Evolutionary conservation across 2,797 vertebrate species (phyloP).

Genomic region (Sebastolobus alascanus): DNA sequence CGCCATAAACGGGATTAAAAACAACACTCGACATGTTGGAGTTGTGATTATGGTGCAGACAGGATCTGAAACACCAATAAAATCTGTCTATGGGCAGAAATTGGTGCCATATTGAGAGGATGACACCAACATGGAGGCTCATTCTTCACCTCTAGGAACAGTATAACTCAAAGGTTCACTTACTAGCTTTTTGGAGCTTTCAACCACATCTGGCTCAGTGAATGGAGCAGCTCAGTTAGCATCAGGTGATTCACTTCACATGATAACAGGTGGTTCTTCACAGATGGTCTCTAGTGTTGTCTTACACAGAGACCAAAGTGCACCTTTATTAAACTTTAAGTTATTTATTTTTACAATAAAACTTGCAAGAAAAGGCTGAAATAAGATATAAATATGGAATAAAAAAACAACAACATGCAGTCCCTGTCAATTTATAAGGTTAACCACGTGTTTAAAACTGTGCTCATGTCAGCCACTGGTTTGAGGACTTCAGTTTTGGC

Average conservation of each 20-base stretch:
- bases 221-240: too few relatives aligned
- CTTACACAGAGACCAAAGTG: background rate
- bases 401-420: too few relatives aligned
- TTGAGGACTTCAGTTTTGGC: too few relatives aligned
- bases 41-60: conserved; percentile 51
- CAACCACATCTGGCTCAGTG: too few relatives aligned
- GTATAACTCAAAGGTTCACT: background rate
- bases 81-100: conserved; percentile 21
- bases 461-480: too few relatives aligned
- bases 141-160: background rate
- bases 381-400: too few relatives aligned
- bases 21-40: conserved; percentile 51
- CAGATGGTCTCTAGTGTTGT: too few relatives aligned
- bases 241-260: too few relatives aligned
- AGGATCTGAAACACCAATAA: conserved; percentile 44
- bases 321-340: background rate
- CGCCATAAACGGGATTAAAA: conserved; percentile 53
- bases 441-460: too few relatives aligned
- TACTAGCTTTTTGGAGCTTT: background rate
- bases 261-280: too few relatives aligned
- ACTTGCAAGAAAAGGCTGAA: too few relatives aligned
- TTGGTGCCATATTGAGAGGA: background rate
- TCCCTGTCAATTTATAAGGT: too few relatives aligned
- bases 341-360: background rate
- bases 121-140: background rate